Evolutionary conservation across 1,140 invertebrate species (phyloP), one percentile per base, ranked within the genome.

Genomic region (Pissodes strobi): DNA sequence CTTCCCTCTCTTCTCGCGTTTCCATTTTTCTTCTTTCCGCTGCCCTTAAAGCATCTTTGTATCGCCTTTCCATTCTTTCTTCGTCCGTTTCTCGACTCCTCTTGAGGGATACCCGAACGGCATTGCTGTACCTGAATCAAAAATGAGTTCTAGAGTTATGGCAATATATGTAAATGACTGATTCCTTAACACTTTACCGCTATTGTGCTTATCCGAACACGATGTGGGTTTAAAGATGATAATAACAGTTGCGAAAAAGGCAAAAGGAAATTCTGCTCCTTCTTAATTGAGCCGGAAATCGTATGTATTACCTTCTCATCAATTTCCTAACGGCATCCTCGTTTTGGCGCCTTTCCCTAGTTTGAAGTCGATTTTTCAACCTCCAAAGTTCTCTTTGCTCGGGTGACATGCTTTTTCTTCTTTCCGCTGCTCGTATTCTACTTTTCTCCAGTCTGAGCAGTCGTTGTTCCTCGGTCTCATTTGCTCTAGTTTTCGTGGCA

Each of bases 41-140:
- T 10, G 64, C 57, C 46, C 64, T 45, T 39, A 53, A 3, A 4
- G 46, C 25, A 46, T 66, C 64, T 39, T 55, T 48, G 17, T 46
- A 25, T 15, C 51, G 27, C 22, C 64, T 53, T 34, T 61, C 23
- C n/a, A 21, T 30, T 39, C 30, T 55, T 55, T 66, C 22, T 25
- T 66, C 64, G 18, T 43, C 13, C 2, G 48, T 60, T 56, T 61
- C 57, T 12, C 55, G 45, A 15, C 39, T 61, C 23, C 64, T 45
- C 15, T 51, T 48, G 45, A 53, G 27, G 4, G 57, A 49, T 15
- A 57, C 64, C 41, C 64, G 30, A n/a, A 66, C 23, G 3, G 64
- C 56, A 56, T 66, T 58, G 27, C 61, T 61, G 41, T 66, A 61
- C 34, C 58, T 60, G 17, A 18, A 59, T 39, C n/a, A 27, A 27